A percentile compares a stretch with the other conserved stretches of the same genome.
Evolutionary conservation across 1,140 invertebrate species (phyloP).

Genomic region (Micrasema minimum): DNA sequence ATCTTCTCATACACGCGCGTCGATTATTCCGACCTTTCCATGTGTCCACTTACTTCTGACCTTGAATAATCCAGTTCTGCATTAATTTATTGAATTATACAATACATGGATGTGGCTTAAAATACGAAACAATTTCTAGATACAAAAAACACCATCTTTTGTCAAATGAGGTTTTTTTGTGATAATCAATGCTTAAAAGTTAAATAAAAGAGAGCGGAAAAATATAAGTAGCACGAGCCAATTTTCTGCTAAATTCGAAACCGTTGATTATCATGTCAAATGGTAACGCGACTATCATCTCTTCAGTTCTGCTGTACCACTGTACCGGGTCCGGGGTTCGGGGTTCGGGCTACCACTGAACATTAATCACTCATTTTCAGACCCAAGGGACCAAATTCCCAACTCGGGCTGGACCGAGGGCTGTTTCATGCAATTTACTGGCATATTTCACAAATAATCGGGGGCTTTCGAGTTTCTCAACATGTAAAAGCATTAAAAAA

Average conservation of each 20-base stretch:
- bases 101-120: too few species aligned
- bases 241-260: constrained; percentile 4
- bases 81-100: too few species aligned
- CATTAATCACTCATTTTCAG: constrained; percentile 12
- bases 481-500: too few species aligned
- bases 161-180: too few species aligned
- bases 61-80: too few species aligned
- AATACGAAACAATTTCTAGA: too few species aligned
- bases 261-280: constrained; percentile 26
- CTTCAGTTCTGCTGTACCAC: background rate
- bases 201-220: too few species aligned
- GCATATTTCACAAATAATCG: background rate
- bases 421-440: background rate
- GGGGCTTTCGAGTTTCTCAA: background rate
- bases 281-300: background rate
- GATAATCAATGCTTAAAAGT: too few species aligned
- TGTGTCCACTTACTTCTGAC: too few species aligned
- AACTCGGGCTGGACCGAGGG: background rate
- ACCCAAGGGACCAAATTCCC: constrained; percentile 7
- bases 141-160: too few species aligned
- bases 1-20: too few species aligned
- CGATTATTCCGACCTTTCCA: too few species aligned
- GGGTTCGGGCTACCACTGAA: background rate
- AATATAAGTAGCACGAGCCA: constrained; percentile 9
- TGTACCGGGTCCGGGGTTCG: background rate